phyloP scores from a whole-genome alignment of 1,140 invertebrate species.

The Pseudobourletiella spinata region DNA sequence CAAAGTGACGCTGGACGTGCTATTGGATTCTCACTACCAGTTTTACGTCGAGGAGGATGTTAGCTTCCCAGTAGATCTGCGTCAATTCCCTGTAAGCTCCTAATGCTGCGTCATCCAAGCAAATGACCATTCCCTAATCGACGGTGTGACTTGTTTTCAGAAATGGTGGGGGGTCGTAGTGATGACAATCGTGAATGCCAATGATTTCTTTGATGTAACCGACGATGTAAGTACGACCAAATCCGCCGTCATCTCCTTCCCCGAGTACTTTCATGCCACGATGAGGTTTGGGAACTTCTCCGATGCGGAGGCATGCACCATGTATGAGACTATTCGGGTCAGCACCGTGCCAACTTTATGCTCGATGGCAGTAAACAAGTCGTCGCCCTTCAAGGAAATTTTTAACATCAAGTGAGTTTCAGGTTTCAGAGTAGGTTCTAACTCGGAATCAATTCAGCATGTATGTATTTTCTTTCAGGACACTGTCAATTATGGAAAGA shows the following conservation, averaged over 20 bases:
- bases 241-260: background rate
- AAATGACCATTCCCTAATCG: background rate
- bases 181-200: too few species aligned
- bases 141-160: background rate
- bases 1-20: background rate
- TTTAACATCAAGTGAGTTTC: conserved; percentile 1
- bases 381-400: background rate
- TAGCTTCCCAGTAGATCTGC: background rate
- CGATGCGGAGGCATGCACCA: background rate
- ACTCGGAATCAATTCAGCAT: too few species aligned
- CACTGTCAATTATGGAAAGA: too few species aligned
- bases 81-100: background rate
- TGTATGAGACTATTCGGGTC: background rate
- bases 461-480: too few species aligned
- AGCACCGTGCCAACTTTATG: background rate
- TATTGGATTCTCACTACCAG: background rate
- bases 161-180: too few species aligned
- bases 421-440: too few species aligned
- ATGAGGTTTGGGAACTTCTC: background rate
- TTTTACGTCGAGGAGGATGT: background rate
- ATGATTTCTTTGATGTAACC: too few species aligned
- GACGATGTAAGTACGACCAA: too few species aligned
- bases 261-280: background rate
- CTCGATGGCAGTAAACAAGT: conserved; percentile 1
- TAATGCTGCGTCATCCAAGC: background rate